Evolutionary conservation across 2,113 vertebrate species (phyloP), one percentile per base, ranked within the genome.

Genomic region (Girardinichthys multiradiatus): DNA sequence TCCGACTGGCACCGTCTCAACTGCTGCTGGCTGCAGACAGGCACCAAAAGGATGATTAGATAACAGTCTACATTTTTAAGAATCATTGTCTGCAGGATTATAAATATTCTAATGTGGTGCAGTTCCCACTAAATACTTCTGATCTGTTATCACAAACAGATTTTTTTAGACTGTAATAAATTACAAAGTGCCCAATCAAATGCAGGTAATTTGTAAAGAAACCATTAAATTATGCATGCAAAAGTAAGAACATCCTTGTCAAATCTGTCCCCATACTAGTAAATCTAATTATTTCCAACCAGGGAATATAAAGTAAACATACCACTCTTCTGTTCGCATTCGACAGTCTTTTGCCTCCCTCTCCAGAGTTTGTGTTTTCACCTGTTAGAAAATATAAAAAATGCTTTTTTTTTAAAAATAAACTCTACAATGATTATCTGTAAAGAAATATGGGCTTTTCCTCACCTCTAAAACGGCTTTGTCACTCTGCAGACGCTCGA

Each of bases 311-410:
- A 59, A 69, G 29, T 1, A 27, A 14, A 54, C 82, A 73, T 93
- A 99, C 98, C 98, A 99, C 84, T 99, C 97, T 84, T 99, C 97
- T 3, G 96, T 96, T 89, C 95, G 95, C 86, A 96, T 93, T 78
- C 97, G 93, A 91, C 97, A 98, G 59, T 98, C 97, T 90, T 97
- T 98, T 42, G 96, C 93, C 90, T 99, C 98, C 78, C 95, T 95
- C 91, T 99, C 98, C 91, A 98, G 91, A 48, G 94, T 95, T 90
- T 98, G 97, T 87, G 95, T 93, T 92, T 96, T 98, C 75, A 98
- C 91, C 98, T 99, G 77, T 83, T 14, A 77, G 9, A 74, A 10
- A 9, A 74, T 13, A 62, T 15, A 21, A 9, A 1, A 1, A 48
- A 68, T 5, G 31, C 2, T 64, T 24, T 39, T 2, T 59, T 73